Base-by-base conservation (phyloP, 2,113 vertebrate species). In the Gopherus flavomarginatus region DNA sequence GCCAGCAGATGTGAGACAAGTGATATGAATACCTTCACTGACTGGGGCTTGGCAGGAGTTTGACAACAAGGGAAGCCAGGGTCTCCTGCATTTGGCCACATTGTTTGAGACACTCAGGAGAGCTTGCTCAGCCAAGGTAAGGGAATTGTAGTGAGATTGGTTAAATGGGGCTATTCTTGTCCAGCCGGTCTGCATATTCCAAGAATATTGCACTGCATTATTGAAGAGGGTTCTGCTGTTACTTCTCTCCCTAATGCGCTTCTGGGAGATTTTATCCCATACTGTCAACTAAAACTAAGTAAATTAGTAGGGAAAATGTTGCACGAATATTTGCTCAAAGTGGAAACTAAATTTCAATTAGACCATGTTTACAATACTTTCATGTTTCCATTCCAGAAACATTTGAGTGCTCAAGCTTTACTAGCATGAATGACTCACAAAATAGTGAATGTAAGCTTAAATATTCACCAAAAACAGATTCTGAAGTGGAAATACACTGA, bases 301-400 rank as follows among this genome's bases (percentile, higher is more conserved):
- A 85, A 95, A 95, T 13, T 94, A 96, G 89, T 75, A 96, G 89
- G 93, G 97, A 97, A 97, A 97, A 97, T 95, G 95, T 93, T 96
- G 85, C 2, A 3, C 1, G 1, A 97, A 90, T 96, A 96, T 97
- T 96, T 94, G 78, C 85, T 96, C 83, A 16, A 92, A 94, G 93
- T 86, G 93, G 95, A 96, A 97, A 97, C 94, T 97, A 96, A 93
- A 96, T 97, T 97, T 97, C 96, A 97, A 96, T 97, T 96, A 97
- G 95, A 95, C 83, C 50, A 87, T 95, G 92, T 96, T 97, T 97
- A 93, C 93, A 96, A 97, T 87, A 95, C 93, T 97, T 97, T 97
- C 94, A 94, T 17, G 2, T 97, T 92, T 95, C 85, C 95, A 95
- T 97, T 97, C 96, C 94, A 97, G 93, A 96, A 97, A 97, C 92